Percentiles rank a stretch among this genome's conserved stretches.
These are phyloP conservation scores for Polymixis flavicincta DNA, from an alignment of 2,888 invertebrate genomes.

Conservation along the genomic window DNA sequence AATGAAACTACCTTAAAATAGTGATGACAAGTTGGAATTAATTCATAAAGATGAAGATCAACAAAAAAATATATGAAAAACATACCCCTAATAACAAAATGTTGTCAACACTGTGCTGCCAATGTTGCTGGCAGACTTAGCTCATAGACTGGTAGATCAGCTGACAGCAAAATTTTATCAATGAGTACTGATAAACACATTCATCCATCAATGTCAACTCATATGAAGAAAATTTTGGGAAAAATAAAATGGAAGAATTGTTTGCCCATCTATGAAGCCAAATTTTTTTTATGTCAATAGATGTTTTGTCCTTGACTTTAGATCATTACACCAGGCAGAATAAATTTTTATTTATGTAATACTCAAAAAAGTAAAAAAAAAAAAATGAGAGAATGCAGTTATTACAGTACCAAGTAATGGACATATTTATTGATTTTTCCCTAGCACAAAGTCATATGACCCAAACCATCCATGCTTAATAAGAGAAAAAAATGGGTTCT, in stretches of 20 bases:
- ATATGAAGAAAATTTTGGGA: conserved; percentile 26
- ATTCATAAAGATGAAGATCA: not conserved
- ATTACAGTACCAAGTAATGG: not conserved
- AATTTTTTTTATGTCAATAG: not conserved
- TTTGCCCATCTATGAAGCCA: not conserved
- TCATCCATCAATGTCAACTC: conserved; percentile 80
- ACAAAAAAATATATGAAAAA: conserved; percentile 18
- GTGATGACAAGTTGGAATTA: not conserved
- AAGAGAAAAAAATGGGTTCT: not conserved
- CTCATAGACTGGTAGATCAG: conserved; percentile 69
- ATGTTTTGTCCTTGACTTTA: not conserved
- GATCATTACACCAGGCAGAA: not conserved
- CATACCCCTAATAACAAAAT: conserved; percentile 25
- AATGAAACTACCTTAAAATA: not conserved
- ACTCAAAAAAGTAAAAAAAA: not conserved
- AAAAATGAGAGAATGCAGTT: not conserved
- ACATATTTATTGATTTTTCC: conserved; percentile 6
- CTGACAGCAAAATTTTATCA: conserved; percentile 73
- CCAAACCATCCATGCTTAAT: not conserved
- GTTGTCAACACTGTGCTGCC: conserved; percentile 5
- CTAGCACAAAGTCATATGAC: conserved; percentile 29
- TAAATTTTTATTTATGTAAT: not conserved
- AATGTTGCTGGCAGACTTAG: conserved; percentile 20
- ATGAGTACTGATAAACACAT: conserved; percentile 68
- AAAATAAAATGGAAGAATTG: not conserved